phyloP scores from a whole-genome alignment of 2,888 invertebrate genomes.

The Pseudococcus jackbeardsleyi region DNA sequence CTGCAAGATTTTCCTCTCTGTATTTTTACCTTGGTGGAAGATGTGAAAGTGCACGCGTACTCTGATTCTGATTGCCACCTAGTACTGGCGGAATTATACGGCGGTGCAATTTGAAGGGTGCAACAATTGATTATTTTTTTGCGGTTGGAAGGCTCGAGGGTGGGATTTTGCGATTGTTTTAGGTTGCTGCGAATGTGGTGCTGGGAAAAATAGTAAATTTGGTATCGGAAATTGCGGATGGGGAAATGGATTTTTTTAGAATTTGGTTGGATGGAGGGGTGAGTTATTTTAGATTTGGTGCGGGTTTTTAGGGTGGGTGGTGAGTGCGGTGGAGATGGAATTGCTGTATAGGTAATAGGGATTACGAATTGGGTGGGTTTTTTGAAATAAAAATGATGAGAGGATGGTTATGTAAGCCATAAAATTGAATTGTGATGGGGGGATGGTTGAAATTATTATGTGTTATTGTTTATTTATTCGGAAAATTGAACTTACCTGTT shows the following conservation, averaged over 20 bases:
- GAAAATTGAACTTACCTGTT: not conserved
- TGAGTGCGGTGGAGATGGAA: not conserved
- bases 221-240: not conserved
- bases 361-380: not conserved
- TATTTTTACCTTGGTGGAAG: conserved; percentile 56
- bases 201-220: not conserved
- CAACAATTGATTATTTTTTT: conserved; percentile 45
- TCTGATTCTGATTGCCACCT: conserved; percentile 17
- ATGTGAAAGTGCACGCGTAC: conserved; percentile 32
- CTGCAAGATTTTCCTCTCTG: conserved; percentile 61
- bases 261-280: not conserved
- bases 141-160: not conserved
- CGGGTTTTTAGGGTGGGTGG: not conserved
- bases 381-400: not conserved
- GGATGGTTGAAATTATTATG: not conserved
- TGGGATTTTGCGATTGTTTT: conserved; percentile 17
- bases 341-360: not conserved
- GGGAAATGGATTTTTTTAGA: conserved; percentile 1
- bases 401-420: not conserved
- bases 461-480: not conserved
- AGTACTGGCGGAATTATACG: not conserved
- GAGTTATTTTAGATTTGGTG: not conserved
- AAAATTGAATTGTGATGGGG: not conserved
- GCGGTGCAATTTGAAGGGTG: conserved; percentile 38
- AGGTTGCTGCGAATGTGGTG: not conserved